Evolutionary conservation across 1,140 invertebrate genomes (phyloP).

Genomic region (Steinernema khuongi): DNA sequence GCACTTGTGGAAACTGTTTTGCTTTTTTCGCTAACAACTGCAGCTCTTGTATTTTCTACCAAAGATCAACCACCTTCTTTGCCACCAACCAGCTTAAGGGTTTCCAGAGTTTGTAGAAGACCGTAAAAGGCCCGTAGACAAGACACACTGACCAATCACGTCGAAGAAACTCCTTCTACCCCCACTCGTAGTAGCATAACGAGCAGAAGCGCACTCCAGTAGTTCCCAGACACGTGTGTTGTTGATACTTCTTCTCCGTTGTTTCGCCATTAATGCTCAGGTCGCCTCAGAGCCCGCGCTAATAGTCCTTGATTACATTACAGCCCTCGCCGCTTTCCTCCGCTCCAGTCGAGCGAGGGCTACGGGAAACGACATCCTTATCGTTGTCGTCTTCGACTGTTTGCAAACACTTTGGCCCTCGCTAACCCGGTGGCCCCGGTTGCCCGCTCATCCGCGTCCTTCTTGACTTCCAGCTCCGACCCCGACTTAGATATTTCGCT

Average conservation of each 20-base stretch:
- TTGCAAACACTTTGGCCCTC: slow-evolving; percentile 14
- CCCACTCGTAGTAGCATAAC: too few relatives aligned
- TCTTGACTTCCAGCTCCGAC: not conserved
- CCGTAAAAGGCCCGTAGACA: too few relatives aligned
- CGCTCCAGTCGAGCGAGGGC: slow-evolving; percentile 6
- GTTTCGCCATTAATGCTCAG: slow-evolving; percentile 8
- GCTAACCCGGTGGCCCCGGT: too few relatives aligned
- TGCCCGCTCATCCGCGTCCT: not conserved
- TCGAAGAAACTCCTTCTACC: too few relatives aligned
- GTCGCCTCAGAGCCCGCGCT: not conserved
- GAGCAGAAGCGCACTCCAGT: too few relatives aligned
- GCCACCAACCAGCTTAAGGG: too few relatives aligned
- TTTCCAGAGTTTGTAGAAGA: too few relatives aligned
- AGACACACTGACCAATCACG: too few relatives aligned
- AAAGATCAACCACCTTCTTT: too few relatives aligned
- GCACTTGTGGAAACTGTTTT: too few relatives aligned
- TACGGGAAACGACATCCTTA: slow-evolving; percentile 7
- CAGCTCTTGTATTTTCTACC: too few relatives aligned
- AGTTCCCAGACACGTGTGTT: not conserved
- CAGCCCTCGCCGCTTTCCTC: not conserved
- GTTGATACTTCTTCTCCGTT: not conserved
- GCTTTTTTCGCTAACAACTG: too few relatives aligned
- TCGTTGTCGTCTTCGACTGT: slow-evolving; percentile 3
- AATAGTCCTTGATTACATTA: slow-evolving; percentile 15
- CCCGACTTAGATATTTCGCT: not conserved